Evolutionary conservation across 2,797 vertebrate genomes (phyloP).

Genomic region (Stomatorhinus walkeri): DNA sequence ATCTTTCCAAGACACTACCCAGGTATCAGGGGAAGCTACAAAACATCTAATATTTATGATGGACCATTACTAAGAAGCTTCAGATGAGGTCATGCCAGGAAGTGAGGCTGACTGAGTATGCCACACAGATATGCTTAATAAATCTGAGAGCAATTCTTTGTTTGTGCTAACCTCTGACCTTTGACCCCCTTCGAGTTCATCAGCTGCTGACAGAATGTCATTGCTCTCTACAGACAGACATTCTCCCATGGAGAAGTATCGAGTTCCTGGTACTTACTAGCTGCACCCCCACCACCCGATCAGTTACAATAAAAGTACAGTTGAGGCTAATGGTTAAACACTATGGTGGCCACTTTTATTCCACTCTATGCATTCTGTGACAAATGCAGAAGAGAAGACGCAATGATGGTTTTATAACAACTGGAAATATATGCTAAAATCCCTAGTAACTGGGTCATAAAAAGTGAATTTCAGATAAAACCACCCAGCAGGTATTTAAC

Average conservation of each 20-base stretch:
- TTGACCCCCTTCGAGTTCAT: background rate
- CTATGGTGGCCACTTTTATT: background rate
- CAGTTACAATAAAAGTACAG: background rate
- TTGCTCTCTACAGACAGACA: background rate
- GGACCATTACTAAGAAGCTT: background rate
- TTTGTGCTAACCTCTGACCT: background rate
- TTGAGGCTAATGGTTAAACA: background rate
- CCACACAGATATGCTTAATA: background rate
- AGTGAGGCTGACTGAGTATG: background rate
- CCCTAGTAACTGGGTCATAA: background rate
- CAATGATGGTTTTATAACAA: background rate
- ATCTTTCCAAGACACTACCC: background rate
- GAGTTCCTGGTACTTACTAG: background rate
- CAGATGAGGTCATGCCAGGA: constrained; percentile 5
- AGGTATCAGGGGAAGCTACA: background rate
- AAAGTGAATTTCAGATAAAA: background rate
- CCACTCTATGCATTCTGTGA: background rate
- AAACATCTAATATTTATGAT: background rate
- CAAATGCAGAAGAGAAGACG: background rate
- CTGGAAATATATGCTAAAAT: background rate
- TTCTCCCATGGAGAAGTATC: background rate
- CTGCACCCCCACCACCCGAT: background rate
- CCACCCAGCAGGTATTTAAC: background rate
- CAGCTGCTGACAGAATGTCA: background rate
- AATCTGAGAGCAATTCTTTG: background rate